Conservation (phyloP, 1,140 invertebrate genomes). For the Temnothorax longispinosus region DNA sequence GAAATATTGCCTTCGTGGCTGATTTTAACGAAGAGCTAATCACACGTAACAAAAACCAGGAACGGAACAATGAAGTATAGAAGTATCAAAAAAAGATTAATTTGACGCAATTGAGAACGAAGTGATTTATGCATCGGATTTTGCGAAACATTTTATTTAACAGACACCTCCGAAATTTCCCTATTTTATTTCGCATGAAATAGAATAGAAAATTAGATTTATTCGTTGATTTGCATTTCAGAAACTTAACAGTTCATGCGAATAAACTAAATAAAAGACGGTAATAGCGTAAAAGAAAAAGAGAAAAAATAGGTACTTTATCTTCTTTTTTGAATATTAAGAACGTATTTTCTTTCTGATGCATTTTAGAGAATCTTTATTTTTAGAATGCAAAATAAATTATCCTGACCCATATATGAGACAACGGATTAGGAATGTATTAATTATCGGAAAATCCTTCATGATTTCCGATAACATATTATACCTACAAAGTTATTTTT, state of each 20-base stretch:
- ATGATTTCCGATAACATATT: neutral
- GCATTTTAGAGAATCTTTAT: neutral
- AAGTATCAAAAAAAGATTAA: neutral
- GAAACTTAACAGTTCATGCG: neutral
- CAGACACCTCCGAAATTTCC: neutral
- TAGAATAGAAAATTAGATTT: conserved; percentile 3
- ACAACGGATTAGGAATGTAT: neutral
- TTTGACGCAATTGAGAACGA: neutral
- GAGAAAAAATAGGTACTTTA: neutral
- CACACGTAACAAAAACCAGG: neutral
- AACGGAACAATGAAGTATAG: neutral
- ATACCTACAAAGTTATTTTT: neutral
- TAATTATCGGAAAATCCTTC: conserved; percentile 3
- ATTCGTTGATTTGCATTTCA: neutral
- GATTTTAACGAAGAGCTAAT: conserved; percentile 36
- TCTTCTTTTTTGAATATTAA: neutral
- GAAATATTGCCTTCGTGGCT: conserved; percentile 24
- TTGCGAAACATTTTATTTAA: neutral
- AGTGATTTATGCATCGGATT: conserved; percentile 3
- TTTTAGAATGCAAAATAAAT: neutral
- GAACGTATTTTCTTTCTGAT: neutral
- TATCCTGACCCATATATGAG: neutral
- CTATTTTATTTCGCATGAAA: neutral
- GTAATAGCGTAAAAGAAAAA: neutral
- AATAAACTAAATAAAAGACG: neutral